Conservation (phyloP, 37 sponge, comb jelly and placozoan genomes). For the Tethya wilhelma region DNA sequence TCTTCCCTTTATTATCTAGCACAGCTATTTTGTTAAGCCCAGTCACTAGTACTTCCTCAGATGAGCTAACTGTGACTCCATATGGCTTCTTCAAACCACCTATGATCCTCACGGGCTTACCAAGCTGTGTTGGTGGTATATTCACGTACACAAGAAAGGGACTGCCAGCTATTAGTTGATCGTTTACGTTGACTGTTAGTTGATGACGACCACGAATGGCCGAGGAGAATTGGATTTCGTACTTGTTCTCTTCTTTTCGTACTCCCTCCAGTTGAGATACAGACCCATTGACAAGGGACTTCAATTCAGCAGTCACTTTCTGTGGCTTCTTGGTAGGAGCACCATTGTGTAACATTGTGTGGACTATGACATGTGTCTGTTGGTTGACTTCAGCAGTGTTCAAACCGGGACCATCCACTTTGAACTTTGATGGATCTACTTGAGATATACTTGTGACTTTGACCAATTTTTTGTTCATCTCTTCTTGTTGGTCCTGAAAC, state of each 20-base stretch:
- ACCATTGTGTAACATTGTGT: too few species aligned
- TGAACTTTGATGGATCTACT: background rate
- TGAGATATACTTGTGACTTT: too few species aligned
- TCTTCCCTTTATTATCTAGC: too few species aligned
- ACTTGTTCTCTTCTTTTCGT: background rate
- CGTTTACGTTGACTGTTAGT: conserved; percentile 8
- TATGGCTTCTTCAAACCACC: conserved; percentile 4
- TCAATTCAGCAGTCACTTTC: conserved; percentile 4
- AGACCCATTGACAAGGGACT: conserved; percentile 15
- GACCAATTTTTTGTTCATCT: too few species aligned
- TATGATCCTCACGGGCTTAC: conserved; percentile 20
- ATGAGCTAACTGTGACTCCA: conserved; percentile 12
- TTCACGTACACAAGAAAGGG: conserved; percentile 24
- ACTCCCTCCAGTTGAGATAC: background rate
- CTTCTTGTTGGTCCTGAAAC: too few species aligned
- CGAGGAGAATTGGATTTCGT: conserved; percentile 7
- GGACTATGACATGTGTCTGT: too few species aligned
- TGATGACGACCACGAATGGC: conserved; percentile 26
- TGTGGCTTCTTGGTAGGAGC: too few species aligned
- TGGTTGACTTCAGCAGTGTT: conserved; percentile 2
- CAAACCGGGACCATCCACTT: background rate
- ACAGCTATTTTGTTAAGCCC: background rate
- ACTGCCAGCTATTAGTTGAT: conserved; percentile 18
- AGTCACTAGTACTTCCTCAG: conserved; percentile 13
- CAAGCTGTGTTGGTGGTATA: conserved; percentile 24